Conservation (phyloP, 2,797 vertebrate genomes). For the Myoxocephalus aenaeus region DNA sequence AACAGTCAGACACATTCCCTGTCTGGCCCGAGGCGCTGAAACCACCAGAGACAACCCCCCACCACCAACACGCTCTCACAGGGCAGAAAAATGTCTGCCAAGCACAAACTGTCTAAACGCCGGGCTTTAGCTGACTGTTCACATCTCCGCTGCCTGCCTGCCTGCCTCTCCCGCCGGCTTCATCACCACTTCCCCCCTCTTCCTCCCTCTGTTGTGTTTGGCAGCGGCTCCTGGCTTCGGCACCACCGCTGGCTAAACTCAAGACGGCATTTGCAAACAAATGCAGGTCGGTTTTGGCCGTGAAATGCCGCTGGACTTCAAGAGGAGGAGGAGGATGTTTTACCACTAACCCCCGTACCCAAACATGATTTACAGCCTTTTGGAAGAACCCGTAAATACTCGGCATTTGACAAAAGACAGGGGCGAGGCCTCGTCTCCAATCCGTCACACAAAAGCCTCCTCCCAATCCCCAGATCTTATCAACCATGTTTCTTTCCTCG, state of each 20-base stretch:
- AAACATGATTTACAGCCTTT: neutral
- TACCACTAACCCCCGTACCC: neutral
- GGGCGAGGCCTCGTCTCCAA: conserved; percentile 3
- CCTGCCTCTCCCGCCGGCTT: conserved; percentile 20
- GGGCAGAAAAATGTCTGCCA: conserved; percentile 45
- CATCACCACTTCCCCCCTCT: conserved; percentile 27
- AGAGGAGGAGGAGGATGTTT: neutral
- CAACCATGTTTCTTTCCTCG: conserved; percentile 11
- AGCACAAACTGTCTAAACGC: conserved; percentile 42
- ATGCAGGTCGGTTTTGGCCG: conserved; percentile 34
- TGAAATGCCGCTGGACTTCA: conserved; percentile 10
- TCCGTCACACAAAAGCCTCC: conserved; percentile 7
- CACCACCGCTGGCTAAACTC: conserved; percentile 38
- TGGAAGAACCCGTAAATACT: neutral
- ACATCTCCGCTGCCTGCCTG: conserved; percentile 20
- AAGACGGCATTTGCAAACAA: conserved; percentile 40
- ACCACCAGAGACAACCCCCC: conserved; percentile 7
- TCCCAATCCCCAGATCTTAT: conserved; percentile 1
- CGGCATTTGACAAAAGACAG: neutral
- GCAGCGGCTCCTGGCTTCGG: conserved; percentile 46
- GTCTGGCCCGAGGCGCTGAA: conserved; percentile 14
- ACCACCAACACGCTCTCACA: conserved; percentile 15
- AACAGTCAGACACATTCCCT: conserved; percentile 20
- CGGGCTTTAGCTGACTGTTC: conserved; percentile 37
- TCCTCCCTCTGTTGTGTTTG: conserved; percentile 47